Evolutionary conservation across 2,888 invertebrate genomes (phyloP).

Genomic region (Iphiclides podalirius): DNA sequence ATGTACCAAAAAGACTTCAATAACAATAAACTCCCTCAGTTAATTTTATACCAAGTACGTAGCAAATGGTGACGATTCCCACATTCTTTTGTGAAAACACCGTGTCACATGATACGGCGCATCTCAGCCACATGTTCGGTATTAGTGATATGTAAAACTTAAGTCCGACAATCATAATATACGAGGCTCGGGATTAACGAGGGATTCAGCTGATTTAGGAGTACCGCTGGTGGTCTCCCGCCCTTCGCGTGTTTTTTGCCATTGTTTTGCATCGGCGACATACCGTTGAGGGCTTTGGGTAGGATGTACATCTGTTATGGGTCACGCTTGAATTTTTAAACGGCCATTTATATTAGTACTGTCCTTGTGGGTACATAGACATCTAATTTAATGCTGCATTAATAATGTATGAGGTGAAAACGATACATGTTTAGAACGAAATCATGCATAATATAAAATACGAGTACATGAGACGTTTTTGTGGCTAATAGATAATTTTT

Average conservation of each 20-base stretch:
- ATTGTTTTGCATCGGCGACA: constrained; percentile 39
- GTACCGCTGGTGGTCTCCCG: constrained; percentile 66
- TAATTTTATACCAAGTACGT: too few species aligned
- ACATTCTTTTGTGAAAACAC: too few species aligned
- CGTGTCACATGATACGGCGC: constrained; percentile 27
- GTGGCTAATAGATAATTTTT: too few species aligned
- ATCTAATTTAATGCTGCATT: constrained; percentile 7
- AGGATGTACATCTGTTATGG: constrained; percentile 52
- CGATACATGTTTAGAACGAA: too few species aligned
- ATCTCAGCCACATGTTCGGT: constrained; percentile 71
- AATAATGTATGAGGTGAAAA: background rate
- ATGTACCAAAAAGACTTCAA: too few species aligned
- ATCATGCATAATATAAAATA: too few species aligned
- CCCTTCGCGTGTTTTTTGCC: constrained; percentile 56
- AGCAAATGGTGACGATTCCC: too few species aligned
- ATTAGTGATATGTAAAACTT: constrained; percentile 60
- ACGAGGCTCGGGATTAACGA: constrained; percentile 61
- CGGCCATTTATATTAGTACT: constrained; percentile 18
- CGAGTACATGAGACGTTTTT: too few species aligned
- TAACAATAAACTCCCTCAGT: too few species aligned
- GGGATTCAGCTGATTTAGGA: constrained; percentile 60
- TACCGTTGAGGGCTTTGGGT: constrained; percentile 49
- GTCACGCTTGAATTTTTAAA: constrained; percentile 31
- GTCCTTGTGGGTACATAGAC: background rate
- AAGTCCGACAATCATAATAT: constrained; percentile 75